Percentiles rank a stretch among this genome's conserved stretches.
Conservation (phyloP, 1,140 invertebrate genomes). For the Notospermus geniculatus region DNA sequence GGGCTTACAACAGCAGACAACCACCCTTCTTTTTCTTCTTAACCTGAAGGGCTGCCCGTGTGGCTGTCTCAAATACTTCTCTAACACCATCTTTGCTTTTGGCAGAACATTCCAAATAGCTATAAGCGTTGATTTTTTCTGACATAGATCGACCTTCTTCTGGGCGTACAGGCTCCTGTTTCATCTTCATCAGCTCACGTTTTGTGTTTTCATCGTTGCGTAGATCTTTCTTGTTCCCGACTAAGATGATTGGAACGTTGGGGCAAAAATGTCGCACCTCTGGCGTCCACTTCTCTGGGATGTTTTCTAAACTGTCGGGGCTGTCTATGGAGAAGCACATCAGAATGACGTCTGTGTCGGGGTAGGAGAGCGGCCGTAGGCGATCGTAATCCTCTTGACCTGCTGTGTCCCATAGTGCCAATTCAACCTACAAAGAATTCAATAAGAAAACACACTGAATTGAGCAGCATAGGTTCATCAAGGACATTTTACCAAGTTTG, state of each 20-base stretch:
- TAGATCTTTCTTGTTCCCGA: slow-evolving; percentile 63
- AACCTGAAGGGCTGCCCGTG: slow-evolving; percentile 93
- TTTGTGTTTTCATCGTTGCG: slow-evolving; percentile 96
- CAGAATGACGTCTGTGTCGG: slow-evolving; percentile 78
- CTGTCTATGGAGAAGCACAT: slow-evolving; percentile 53
- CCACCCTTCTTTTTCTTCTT: slow-evolving; percentile 43
- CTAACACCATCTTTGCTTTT: slow-evolving; percentile 99
- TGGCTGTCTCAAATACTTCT: slow-evolving; percentile 99
- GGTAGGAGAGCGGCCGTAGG: slow-evolving; percentile 91
- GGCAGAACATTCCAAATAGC: slow-evolving; percentile 98
- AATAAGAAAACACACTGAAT: too few relatives aligned
- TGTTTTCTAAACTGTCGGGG: slow-evolving; percentile 51
- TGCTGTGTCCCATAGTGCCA: slow-evolving; percentile 97
- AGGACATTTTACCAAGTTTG: too few relatives aligned
- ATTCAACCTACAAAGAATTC: slow-evolving; percentile 67
- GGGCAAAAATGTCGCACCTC: slow-evolving; percentile 57
- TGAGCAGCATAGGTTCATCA: too few relatives aligned
- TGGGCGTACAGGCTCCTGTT: slow-evolving; percentile 97
- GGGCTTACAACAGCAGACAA: slow-evolving; percentile 29
- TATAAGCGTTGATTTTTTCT: slow-evolving; percentile 97
- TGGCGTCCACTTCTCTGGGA: slow-evolving; percentile 56
- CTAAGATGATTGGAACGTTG: slow-evolving; percentile 55
- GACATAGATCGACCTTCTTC: slow-evolving; percentile 97
- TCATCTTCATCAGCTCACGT: slow-evolving; percentile 96
- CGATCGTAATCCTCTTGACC: slow-evolving; percentile 98